These are phyloP conservation scores for Erethizon dorsatum DNA, from an alignment of 2,797 vertebrate species.

Conservation along the genomic window DNA sequence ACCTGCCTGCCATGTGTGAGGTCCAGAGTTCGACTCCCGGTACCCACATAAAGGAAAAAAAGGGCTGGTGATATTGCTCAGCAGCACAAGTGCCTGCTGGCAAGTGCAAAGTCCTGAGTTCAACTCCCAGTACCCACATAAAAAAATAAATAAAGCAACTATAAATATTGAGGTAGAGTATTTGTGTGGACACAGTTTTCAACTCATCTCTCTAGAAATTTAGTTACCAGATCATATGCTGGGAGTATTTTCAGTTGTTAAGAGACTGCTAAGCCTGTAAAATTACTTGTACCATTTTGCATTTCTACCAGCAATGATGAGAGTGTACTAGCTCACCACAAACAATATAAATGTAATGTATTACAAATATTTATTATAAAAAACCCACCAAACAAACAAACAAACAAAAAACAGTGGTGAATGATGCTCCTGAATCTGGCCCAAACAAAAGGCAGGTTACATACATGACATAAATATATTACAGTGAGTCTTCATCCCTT, in stretches of 20 bases:
- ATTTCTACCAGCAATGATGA: neutral
- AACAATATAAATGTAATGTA: neutral
- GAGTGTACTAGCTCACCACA: neutral
- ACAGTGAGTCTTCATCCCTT: neutral
- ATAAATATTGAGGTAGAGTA: neutral
- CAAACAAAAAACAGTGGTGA: neutral
- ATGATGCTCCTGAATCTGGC: neutral
- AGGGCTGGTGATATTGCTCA: no score
- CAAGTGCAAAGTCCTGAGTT: no score
- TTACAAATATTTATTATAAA: neutral
- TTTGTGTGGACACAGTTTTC: neutral
- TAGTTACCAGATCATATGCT: neutral
- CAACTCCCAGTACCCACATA: no score
- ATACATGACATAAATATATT: neutral
- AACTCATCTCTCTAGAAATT: neutral
- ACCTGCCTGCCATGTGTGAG: no score
- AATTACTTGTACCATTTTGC: neutral
- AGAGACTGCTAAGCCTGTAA: neutral
- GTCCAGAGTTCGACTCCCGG: no score
- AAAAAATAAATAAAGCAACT: neutral
- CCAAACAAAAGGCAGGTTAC: neutral
- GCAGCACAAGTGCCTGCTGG: no score
- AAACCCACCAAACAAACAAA: neutral
- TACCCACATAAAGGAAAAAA: no score
- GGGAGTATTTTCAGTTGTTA: neutral